Percentiles rank a stretch among this genome's conserved stretches.
Conservation (phyloP, 2,888 invertebrate genomes). For the Loripinus fragilis region DNA sequence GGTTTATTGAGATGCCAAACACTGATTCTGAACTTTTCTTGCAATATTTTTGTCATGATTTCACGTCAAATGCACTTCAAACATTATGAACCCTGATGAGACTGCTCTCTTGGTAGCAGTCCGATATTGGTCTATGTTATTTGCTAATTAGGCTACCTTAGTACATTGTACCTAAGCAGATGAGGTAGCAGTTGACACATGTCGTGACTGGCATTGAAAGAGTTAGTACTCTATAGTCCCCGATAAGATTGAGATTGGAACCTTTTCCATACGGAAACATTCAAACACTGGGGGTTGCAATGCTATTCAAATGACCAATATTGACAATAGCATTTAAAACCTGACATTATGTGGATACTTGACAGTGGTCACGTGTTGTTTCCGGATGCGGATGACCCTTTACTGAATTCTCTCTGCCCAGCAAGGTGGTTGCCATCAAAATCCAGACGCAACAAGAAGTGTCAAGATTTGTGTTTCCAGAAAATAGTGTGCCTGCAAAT, state of each 20-base stretch:
- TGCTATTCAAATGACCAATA: neutral
- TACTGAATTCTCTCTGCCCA: neutral
- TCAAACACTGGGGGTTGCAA: neutral
- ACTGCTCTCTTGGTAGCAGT: too few relatives aligned
- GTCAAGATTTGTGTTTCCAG: neutral
- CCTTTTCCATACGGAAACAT: neutral
- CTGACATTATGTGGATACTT: neutral
- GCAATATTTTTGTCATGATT: too few relatives aligned
- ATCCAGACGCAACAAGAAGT: neutral
- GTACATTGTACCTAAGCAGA: neutral
- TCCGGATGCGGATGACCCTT: neutral
- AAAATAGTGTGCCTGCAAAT: neutral
- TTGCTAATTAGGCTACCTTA: neutral
- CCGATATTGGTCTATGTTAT: neutral
- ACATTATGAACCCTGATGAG: too few relatives aligned
- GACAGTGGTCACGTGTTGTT: neutral
- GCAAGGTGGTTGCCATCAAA: neutral
- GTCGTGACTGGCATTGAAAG: too few relatives aligned
- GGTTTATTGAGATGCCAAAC: too few relatives aligned
- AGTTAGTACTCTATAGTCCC: too few relatives aligned
- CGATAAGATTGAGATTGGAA: too few relatives aligned
- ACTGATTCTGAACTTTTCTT: too few relatives aligned
- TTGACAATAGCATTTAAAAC: neutral
- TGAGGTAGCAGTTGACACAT: neutral
- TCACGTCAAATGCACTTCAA: too few relatives aligned